Base-by-base conservation (phyloP, 1,140 invertebrate species). In the Lethocerus indicus region DNA sequence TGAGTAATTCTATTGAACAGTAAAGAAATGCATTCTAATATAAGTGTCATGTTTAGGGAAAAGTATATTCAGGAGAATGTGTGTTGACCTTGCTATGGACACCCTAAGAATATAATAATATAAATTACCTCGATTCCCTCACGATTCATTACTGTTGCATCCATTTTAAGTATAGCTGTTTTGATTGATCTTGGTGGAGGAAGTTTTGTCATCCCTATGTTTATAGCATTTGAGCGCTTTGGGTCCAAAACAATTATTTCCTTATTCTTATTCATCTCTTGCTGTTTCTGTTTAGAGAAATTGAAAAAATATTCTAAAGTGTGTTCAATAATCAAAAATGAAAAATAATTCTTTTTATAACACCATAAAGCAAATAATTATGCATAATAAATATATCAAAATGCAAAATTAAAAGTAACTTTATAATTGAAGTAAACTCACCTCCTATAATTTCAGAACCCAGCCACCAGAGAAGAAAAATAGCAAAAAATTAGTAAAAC, bases 181-280 rank as follows among this genome's bases (percentile, higher is more conserved):
- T 97, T 98, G 51, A 99, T 99, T 2, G 92, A 90, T 49, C 93
- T 75, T 2, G 93, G 87, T 4, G 92, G 93, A 23, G 96, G 95
- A 54, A 99, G 68, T 64, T 97, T 97, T 9, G 94, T 99, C 80
- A 99, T 89, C n/a, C 92, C 92, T 60, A 99, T 99, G 64, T 98
- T 99, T 56, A 99, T 98, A 12, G 92, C 92, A 67, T 99, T 98
- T 2, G 94, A 98, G 54, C 96, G 72, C 63, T 99, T 99, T 21
- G 91, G 81, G 66, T 97, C 92, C 62, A 99, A 69, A 24, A 99
- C 92, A 37, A 95, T 88, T 48, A 97, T 81, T 66, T 93, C 87
- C 65, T 93, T 88, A 61, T 86, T 96, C 63, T 93, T 95, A 64
- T 85, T 89, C 67, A 82, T 74, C 64, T 90, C 88, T 68, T 87